phyloP scores from a whole-genome alignment of 1,140 invertebrate genomes.

The Lepidurus apus region DNA sequence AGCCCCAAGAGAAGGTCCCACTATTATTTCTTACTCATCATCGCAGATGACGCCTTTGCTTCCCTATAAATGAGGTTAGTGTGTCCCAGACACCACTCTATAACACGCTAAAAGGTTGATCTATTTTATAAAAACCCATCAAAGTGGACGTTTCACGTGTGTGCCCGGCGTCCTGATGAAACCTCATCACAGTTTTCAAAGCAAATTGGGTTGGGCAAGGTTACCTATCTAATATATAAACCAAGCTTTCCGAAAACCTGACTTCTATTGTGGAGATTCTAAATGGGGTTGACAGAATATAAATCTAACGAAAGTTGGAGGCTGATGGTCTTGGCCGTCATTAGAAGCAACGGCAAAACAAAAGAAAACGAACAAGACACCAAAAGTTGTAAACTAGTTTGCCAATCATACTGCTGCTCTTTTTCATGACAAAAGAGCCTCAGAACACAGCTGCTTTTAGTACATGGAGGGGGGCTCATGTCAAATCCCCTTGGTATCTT shows the following conservation, averaged over 20 bases:
- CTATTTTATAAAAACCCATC: background rate
- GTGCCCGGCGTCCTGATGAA: background rate
- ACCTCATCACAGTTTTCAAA: background rate
- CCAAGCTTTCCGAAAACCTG: background rate
- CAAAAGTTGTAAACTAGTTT: background rate
- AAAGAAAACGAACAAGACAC: background rate
- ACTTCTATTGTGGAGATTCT: background rate
- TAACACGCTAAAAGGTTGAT: background rate
- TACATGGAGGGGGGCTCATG: background rate
- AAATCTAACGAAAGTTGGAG: background rate
- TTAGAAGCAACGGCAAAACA: background rate
- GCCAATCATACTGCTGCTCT: background rate
- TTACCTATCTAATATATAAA: background rate
- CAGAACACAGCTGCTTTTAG: too few relatives aligned
- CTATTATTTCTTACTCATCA: background rate
- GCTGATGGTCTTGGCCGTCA: background rate
- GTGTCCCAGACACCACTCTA: background rate
- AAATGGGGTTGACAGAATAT: conserved; percentile 5
- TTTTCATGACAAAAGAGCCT: background rate
- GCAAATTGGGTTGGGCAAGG: background rate
- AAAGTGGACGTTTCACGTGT: background rate
- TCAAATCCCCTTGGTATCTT: background rate
- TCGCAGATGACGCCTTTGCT: background rate
- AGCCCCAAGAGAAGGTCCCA: background rate
- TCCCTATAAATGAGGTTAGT: background rate